phyloP scores from a whole-genome alignment of 2,888 invertebrate genomes.

The Idaea biselata region DNA sequence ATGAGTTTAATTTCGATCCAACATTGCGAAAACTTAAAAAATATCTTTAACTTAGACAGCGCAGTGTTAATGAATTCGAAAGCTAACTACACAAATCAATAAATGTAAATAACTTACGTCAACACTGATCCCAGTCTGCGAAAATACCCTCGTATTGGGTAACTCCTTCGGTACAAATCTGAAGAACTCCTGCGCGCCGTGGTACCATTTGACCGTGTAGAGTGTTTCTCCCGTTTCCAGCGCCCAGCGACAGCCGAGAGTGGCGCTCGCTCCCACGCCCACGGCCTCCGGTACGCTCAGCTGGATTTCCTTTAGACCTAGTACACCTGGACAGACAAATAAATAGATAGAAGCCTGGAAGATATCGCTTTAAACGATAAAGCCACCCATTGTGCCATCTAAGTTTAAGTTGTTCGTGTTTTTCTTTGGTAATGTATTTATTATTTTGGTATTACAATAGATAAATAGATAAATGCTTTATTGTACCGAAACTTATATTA shows the following conservation, averaged over 20 bases:
- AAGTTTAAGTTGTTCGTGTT: no score
- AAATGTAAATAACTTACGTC: conserved; percentile 81
- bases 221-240: conserved; percentile 85
- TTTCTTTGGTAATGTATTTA: no score
- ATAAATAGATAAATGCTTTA: no score
- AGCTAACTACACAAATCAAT: conserved; percentile 9
- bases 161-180: conserved; percentile 90
- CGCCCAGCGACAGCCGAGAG: conserved; percentile 86
- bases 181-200: conserved; percentile 88
- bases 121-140: conserved; percentile 83
- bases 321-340: conserved; percentile 63
- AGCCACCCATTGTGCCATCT: no score
- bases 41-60: no score
- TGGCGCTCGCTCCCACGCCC: conserved; percentile 85
- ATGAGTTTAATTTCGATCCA: no score
- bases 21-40: no score
- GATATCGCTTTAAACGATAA: no score
- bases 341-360: no score
- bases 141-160: conserved; percentile 87
- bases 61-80: no score
- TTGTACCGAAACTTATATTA: no score
- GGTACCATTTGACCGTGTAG: conserved; percentile 92
- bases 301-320: conserved; percentile 84
- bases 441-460: no score
- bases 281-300: conserved; percentile 87